phyloP scores from a whole-genome alignment of 2,113 vertebrate species.

The Phycodurus eques region DNA sequence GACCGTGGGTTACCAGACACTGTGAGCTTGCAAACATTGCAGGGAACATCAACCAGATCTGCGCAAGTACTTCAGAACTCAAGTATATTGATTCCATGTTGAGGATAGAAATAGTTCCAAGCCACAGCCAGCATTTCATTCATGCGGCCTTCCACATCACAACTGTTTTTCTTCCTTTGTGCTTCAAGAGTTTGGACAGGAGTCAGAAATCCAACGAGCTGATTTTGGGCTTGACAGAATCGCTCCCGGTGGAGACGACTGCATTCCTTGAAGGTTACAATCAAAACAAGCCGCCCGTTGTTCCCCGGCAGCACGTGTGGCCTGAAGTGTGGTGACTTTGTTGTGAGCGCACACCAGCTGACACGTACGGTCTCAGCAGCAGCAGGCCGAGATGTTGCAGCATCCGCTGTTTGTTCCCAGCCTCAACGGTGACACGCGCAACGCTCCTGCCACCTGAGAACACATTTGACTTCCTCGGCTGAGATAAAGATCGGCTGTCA shows the following conservation, averaged over 20 bases:
- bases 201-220: constrained; percentile 47
- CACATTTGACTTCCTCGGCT: neutral
- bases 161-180: constrained; percentile 21
- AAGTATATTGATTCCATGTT: constrained; percentile 19
- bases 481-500: neutral
- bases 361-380: constrained; percentile 12
- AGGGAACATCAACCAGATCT: constrained; percentile 2
- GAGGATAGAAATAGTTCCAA: constrained; percentile 27
- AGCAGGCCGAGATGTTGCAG: constrained; percentile 27
- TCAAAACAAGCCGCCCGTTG: constrained; percentile 21
- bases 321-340: constrained; percentile 33
- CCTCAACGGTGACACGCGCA: neutral
- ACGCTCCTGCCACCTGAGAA: neutral
- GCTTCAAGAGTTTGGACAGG: constrained; percentile 34
- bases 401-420: constrained; percentile 26
- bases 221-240: neutral
- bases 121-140: constrained; percentile 8
- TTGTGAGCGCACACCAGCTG: constrained; percentile 38
- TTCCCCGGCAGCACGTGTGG: constrained; percentile 13
- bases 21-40: constrained; percentile 20
- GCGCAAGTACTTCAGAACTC: constrained; percentile 3
- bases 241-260: neutral
- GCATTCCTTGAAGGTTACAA: neutral
- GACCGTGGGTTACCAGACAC: constrained; percentile 11
- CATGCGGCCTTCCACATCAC: constrained; percentile 32